Evolutionary conservation across 2,797 vertebrate genomes (phyloP), one percentile per base, ranked within the genome.

Genomic region (Takifugu ocellatus): DNA sequence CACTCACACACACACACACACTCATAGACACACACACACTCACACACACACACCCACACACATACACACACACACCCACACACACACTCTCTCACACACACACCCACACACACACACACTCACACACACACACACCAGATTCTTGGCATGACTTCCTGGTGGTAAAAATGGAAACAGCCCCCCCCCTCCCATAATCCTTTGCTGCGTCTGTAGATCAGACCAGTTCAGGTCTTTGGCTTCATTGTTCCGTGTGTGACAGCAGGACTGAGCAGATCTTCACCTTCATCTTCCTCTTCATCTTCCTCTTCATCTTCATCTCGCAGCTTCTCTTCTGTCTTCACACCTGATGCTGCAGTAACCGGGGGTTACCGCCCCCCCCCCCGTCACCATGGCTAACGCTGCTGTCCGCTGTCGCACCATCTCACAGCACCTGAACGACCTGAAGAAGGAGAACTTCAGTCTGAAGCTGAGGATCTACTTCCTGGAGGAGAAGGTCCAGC

Each of bases 401-500:
- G 75, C 59, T 74, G 95, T 94, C 85, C 93, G 88, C 69, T 98
- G 93, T 81, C 95, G 95, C 84, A 97, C 96, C 61, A 90, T 98
- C 79, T 96, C 94, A 53, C 96, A 99, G 94, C 96, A 98, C 88
- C 95, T 98, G 82, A 95, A 95, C 62, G 96, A 98, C 92, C 90
- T 99, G 87, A 99, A 98, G 91, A 99, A 98, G 85, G 96, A 99
- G 90, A 99, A 98, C 90, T 99, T 99, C 93, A 99, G 96, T 89
- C 93, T 99, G 82, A 99, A 98, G 86, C 91, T 99, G 53, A 88
- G 96, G 83, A 98, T 99, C 88, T 99, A 99, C 86, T 99, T 98
- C 87, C 90, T 99, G 91, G 96, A 99, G 86, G 96, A 98, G 84
- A 92, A 90, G 46, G 92, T 98, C 89, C 96, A 98, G 74, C 93